Base-by-base conservation (phyloP, 2,113 vertebrate species). In the Malurus cyaneus region DNA sequence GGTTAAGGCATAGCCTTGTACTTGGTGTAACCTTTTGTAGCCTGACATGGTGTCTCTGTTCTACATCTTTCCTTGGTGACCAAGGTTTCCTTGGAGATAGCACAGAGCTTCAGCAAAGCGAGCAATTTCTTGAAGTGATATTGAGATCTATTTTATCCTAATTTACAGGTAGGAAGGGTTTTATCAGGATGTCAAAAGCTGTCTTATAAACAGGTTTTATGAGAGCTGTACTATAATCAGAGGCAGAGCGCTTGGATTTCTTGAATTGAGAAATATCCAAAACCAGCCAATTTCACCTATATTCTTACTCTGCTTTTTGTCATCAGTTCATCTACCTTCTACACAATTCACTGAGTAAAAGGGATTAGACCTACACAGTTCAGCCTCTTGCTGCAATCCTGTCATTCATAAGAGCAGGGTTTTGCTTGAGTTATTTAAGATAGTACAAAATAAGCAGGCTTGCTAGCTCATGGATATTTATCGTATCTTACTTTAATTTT, bases 1-100 rank as follows among this genome's bases (percentile, higher is more conserved):
- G 23, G n/a, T 56, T 19, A 46, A 18, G 0, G 0, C 19, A 2
- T n/a, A 73, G 54, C 50, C 36, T 49, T 61, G 16, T 57, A 14
- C 46, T 21, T 61, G 4, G 8, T 9, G 32, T 44, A 76, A 12
- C 19, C 8, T 95, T 57, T 28, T 52, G 53, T 32, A 76, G 41
- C 8, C 32, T 61, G 50, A 34, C 0, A 0, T 9, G 15, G n/a
- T 60, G 28, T n/a, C 42, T 57, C 3, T 64, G 18, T 9, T 59
- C 14, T 31, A 0, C 19, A 28, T 23, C 42, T 54, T 26, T 64
- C 26, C 24, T 61, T 15, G 69, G 59, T 72, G 54, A 49, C 24
- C 16, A 6, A 39, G 39, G 39, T 59, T 7, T 23, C n/a, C 7
- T 50, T 53, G 32, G 67, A 64, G 31, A 69, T 9, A 15, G 21